Percentiles rank a stretch among this genome's conserved stretches.
Conservation (phyloP, 35 echinoderm and acorn worm genomes). For the Anneissia japonica region DNA sequence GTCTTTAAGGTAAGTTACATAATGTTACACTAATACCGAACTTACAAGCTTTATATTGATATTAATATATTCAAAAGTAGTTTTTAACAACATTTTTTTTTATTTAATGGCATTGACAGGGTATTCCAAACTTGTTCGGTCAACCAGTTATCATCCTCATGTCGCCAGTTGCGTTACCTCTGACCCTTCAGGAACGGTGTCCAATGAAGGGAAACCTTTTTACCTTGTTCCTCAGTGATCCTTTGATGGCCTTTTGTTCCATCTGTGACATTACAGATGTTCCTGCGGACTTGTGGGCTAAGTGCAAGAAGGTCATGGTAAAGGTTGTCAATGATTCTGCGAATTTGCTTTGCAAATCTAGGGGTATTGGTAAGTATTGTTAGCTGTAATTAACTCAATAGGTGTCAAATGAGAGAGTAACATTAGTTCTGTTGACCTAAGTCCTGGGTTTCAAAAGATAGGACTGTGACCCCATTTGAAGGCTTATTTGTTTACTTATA, state of each 20-base stretch:
- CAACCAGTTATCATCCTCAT: constrained; percentile 88
- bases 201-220: constrained; percentile 87
- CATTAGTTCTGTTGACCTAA: too few species aligned
- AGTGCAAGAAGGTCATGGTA: constrained; percentile 77
- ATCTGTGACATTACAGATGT: constrained; percentile 78
- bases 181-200: constrained; percentile 63
- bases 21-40: not conserved
- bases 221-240: constrained; percentile 78
- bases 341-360: not conserved
- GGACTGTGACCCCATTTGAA: too few species aligned
- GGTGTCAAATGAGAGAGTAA: too few species aligned
- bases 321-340: constrained; percentile 36
- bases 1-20: constrained; percentile 74
- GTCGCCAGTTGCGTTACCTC: constrained; percentile 64
- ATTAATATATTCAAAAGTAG: not conserved
- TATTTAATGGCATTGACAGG: constrained; percentile 22
- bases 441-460: too few species aligned
- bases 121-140: constrained; percentile 94
- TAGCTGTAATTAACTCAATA: too few species aligned
- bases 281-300: constrained; percentile 59
- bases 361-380: constrained; percentile 14
- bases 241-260: constrained; percentile 81
- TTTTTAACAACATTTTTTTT: too few species aligned
- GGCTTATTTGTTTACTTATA: too few species aligned
- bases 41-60: not conserved